Conservation (phyloP, 2,888 invertebrate species). For the Drosophila multiciliata region DNA sequence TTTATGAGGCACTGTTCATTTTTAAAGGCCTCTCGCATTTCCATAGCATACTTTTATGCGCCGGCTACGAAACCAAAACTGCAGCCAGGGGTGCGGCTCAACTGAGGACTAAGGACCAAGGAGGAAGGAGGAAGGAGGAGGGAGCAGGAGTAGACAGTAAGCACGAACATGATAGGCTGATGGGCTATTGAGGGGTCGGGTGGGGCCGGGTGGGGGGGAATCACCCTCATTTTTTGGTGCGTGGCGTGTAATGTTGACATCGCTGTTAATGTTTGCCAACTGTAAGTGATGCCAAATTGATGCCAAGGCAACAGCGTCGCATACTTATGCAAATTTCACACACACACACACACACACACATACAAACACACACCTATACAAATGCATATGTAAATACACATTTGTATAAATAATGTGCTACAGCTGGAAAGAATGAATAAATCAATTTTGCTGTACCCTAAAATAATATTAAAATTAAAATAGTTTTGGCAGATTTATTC, state of each 20-base stretch:
- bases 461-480: no score
- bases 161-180: background rate
- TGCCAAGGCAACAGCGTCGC: conserved; percentile 62
- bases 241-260: conserved; percentile 42
- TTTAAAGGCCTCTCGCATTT: conserved; percentile 16
- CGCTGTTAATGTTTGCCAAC: conserved; percentile 59
- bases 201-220: background rate
- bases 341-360: no score
- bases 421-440: background rate
- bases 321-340: conserved; percentile 53
- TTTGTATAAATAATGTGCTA: background rate
- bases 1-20: background rate
- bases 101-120: background rate
- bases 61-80: conserved; percentile 21
- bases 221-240: conserved; percentile 11
- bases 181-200: background rate
- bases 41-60: conserved; percentile 54
- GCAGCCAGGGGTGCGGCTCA: conserved; percentile 36
- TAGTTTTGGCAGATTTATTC: no score
- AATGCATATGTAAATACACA: background rate
- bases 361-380: background rate
- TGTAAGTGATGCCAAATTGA: conserved; percentile 73
- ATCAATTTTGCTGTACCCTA: no score
- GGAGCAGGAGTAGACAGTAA: conserved; percentile 1
- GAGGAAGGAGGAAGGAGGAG: background rate